Evolutionary conservation across 1,140 invertebrate species (phyloP).

Genomic region (Sitophilus oryzae): DNA sequence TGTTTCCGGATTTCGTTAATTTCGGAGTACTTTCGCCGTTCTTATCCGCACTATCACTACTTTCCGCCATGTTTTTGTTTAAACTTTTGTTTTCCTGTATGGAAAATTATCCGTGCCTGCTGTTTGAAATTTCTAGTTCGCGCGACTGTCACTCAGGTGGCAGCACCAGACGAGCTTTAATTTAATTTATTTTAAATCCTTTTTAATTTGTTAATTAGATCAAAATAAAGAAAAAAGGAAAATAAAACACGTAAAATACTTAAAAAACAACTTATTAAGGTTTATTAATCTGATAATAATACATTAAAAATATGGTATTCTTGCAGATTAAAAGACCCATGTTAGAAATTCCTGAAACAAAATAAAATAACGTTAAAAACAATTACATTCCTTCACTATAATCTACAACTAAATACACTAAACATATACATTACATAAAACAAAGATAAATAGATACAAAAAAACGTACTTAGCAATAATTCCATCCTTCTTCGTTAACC

Average conservation of each 20-base stretch:
- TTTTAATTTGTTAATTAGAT: neutral
- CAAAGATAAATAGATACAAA: neutral
- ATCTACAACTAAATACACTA: neutral
- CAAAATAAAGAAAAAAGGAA: neutral
- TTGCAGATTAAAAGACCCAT: neutral
- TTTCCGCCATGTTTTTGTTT: conserved; percentile 41
- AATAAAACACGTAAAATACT: neutral
- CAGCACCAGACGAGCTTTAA: conserved; percentile 15
- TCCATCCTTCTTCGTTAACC: conserved; percentile 90
- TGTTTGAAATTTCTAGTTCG: conserved; percentile 24
- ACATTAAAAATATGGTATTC: neutral
- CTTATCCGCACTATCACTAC: conserved; percentile 33
- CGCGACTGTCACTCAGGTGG: conserved; percentile 5
- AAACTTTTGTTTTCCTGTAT: conserved; percentile 38
- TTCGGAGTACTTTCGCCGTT: conserved; percentile 36
- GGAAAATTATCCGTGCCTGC: conserved; percentile 21
- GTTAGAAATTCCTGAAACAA: conserved; percentile 35
- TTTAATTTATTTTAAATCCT: neutral
- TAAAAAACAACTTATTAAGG: neutral
- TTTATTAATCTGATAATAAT: neutral
- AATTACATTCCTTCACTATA: neutral
- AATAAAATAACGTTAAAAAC: conserved; percentile 13
- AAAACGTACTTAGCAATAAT: conserved; percentile 81
- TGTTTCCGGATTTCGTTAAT: conserved; percentile 26
- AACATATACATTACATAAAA: neutral